Conservation (phyloP, 2,113 vertebrate species). For the Brachyhypopomus gauderio region DNA sequence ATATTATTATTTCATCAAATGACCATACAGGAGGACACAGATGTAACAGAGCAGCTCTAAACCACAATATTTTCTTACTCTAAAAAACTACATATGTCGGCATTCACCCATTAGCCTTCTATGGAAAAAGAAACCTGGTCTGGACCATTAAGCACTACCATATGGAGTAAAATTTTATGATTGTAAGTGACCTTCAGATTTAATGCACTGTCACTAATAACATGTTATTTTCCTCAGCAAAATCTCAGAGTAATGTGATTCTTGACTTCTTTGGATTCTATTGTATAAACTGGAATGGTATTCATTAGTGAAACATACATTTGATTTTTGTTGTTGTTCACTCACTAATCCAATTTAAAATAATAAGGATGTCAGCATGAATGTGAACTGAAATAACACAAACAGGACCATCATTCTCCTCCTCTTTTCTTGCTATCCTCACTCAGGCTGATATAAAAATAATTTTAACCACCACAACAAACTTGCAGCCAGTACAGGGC, state of each 20-base stretch:
- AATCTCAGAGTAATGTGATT: neutral
- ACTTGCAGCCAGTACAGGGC: neutral
- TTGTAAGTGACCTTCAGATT: slow-evolving; percentile 7
- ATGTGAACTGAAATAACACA: neutral
- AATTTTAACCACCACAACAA: neutral
- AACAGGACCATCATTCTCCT: neutral
- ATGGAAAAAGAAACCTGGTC: neutral
- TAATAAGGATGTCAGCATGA: neutral
- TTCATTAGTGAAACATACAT: neutral
- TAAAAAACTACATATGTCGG: neutral
- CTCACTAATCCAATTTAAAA: slow-evolving; percentile 24
- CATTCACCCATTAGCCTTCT: neutral
- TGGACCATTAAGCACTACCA: neutral
- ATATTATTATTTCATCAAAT: neutral
- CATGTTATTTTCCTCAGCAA: slow-evolving; percentile 2
- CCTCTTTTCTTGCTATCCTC: neutral
- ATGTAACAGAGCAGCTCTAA: neutral
- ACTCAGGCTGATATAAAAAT: neutral
- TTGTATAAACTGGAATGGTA: neutral
- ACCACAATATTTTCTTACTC: neutral
- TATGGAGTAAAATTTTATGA: slow-evolving; percentile 36
- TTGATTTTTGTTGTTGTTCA: slow-evolving; percentile 3
- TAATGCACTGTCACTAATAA: neutral
- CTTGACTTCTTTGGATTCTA: neutral
- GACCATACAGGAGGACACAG: neutral